Base-by-base conservation (phyloP, 2,113 vertebrate species). In the Falcunculus frontatus region DNA sequence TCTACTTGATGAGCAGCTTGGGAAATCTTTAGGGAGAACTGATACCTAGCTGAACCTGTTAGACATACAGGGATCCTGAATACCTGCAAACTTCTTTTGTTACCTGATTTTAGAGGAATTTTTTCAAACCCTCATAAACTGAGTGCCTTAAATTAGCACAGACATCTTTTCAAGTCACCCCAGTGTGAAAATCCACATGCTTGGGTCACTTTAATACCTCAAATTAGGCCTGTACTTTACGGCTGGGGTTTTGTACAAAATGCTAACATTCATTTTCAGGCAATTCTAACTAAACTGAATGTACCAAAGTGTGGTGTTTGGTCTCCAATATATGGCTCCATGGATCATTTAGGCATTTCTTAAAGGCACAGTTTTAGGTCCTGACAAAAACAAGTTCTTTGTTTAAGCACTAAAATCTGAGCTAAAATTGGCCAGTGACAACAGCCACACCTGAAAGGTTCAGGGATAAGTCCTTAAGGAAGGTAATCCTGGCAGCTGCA, bases 381-480 rank as follows among this genome's bases (percentile, higher is more conserved):
- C 15, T 15, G 32, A 27, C 14, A 68, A 46, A 87, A 44, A 1
- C 16, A 25, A 53, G 16, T 17, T 39, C 26, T 47, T 60, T 10
- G 2, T 69, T 42, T 20, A 17, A 59, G 52, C 42, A 12, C 44
- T 49, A 39, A 84, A 39, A 60, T 52, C 44, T 44, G 56, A 72
- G 44, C 6, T n/a, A n/a, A n/a, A n/a, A 1, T 3, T 63, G 57
- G 26, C 30, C 1, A 0, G 3, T 39, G 80, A 37, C 39, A 75
- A 21, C 27, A 41, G 70, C 30, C 42, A 41, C 46, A 21, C 27
- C 27, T 44, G 41, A 29, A 82, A 68, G 50, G 63, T 20, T 83
- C 8, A 6, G 42, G 39, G 30, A 2, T 20, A 11, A 56, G 30
- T n/a, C 35, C 35, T 49, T 23, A 35, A 2, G 0, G 7, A 73